Conservation (phyloP, 2,888 invertebrate genomes). For the Drosophila prostipennis region DNA sequence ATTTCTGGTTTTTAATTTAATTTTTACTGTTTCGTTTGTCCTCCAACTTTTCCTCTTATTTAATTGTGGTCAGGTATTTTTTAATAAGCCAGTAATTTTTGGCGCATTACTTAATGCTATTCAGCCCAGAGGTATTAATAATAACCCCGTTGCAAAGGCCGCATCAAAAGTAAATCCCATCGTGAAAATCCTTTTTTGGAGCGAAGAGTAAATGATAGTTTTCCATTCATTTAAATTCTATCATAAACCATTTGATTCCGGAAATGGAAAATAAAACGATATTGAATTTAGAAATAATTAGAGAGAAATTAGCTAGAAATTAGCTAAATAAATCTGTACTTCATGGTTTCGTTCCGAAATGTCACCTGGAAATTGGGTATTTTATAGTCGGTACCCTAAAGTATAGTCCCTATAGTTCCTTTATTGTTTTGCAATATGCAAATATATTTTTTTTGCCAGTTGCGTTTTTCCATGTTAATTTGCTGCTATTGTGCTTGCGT, state of each 20-base stretch:
- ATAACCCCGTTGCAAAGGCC: slow-evolving; percentile 10
- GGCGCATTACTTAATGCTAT: slow-evolving; percentile 62
- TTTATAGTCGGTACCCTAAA: slow-evolving; percentile 18
- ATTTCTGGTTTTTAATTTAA: slow-evolving; percentile 17
- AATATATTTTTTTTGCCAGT: slow-evolving; percentile 19
- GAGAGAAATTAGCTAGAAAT: no score
- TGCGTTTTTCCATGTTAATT: slow-evolving; percentile 59
- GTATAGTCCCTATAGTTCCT: slow-evolving; percentile 28
- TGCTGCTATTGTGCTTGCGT: slow-evolving; percentile 44
- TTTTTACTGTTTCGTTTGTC: slow-evolving; percentile 17
- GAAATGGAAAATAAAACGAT: no score
- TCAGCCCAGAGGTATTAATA: slow-evolving; percentile 28
- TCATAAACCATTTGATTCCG: background rate
- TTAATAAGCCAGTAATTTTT: slow-evolving; percentile 62
- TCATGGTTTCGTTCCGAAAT: background rate
- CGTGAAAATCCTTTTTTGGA: background rate
- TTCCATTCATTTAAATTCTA: background rate
- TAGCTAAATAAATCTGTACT: no score
- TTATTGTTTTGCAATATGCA: slow-evolving; percentile 32
- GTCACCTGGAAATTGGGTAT: background rate
- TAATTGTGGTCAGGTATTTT: slow-evolving; percentile 36
- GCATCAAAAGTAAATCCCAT: slow-evolving; percentile 25
- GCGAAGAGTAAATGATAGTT: background rate
- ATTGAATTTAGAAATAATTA: no score
- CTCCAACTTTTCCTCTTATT: slow-evolving; percentile 3